These are phyloP conservation scores for Leptoteleia sp. DNA, from an alignment of 1,140 invertebrate species.

Conservation along the genomic window DNA sequence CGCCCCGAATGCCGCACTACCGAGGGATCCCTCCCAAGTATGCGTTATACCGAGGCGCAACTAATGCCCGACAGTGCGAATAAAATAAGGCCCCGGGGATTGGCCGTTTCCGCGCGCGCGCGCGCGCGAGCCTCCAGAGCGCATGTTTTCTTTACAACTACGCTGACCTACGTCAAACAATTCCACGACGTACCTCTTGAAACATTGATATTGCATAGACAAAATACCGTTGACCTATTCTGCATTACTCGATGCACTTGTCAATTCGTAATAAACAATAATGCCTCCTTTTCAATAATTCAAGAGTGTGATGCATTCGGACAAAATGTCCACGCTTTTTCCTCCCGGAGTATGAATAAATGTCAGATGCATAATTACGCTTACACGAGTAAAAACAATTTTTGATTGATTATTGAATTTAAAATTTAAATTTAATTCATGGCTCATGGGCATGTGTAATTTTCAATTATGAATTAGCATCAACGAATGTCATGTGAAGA, in stretches of 20 bases:
- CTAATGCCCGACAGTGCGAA: conserved; percentile 41
- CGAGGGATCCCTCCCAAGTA: conserved; percentile 9
- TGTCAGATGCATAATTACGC: too few relatives aligned
- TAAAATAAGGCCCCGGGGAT: conserved; percentile 47
- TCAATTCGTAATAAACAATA: conserved; percentile 10
- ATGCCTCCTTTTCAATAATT: too few relatives aligned
- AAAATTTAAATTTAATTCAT: too few relatives aligned
- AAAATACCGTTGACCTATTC: conserved; percentile 21
- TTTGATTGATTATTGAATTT: too few relatives aligned
- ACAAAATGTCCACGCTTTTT: too few relatives aligned
- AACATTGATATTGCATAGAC: conserved; percentile 6
- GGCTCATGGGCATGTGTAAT: too few relatives aligned
- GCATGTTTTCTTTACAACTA: conserved; percentile 36
- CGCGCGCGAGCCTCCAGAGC: conserved; percentile 1
- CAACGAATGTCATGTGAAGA: too few relatives aligned
- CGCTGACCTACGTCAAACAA: conserved; percentile 37
- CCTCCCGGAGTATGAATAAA: too few relatives aligned
- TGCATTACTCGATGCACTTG: background rate
- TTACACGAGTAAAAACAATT: too few relatives aligned
- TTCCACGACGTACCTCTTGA: conserved; percentile 7
- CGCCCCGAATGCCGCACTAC: conserved; percentile 26
- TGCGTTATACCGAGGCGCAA: conserved; percentile 22
- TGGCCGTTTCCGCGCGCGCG: conserved; percentile 8
- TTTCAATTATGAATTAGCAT: too few relatives aligned
- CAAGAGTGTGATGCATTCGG: too few relatives aligned